Evolutionary conservation across 2,797 vertebrate species (phyloP).

Genomic region (Vultur gryphus): DNA sequence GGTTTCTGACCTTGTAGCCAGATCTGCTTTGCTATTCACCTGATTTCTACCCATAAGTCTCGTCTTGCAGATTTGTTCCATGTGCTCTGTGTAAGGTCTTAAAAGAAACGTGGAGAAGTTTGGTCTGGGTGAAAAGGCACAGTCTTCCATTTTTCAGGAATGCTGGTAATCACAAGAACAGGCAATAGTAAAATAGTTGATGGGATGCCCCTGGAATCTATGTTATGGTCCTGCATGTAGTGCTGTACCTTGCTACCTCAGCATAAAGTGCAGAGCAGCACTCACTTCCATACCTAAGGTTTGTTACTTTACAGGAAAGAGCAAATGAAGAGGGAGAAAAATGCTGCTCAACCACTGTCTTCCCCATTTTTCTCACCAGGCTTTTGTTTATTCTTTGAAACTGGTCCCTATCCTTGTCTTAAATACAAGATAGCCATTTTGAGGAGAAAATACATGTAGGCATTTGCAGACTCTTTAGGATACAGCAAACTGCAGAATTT

Average conservation of each 20-base stretch:
- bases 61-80: background rate
- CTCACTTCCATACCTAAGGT: background rate
- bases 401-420: background rate
- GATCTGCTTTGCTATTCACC: background rate
- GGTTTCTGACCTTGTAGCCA: background rate
- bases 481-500: background rate
- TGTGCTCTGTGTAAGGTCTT: background rate
- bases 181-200: background rate
- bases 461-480: background rate
- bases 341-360: background rate
- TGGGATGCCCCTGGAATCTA: background rate
- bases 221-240: background rate
- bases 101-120: background rate
- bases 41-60: background rate
- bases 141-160: background rate
- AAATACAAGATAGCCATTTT: background rate
- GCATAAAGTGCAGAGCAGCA: background rate
- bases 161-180: background rate
- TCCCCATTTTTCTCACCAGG: background rate
- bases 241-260: background rate
- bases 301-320: background rate
- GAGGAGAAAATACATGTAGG: background rate
- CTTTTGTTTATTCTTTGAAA: background rate
- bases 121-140: background rate
- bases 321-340: background rate